Base-by-base conservation (phyloP, 2,797 vertebrate genomes). In the Trichosurus vulpecula region DNA sequence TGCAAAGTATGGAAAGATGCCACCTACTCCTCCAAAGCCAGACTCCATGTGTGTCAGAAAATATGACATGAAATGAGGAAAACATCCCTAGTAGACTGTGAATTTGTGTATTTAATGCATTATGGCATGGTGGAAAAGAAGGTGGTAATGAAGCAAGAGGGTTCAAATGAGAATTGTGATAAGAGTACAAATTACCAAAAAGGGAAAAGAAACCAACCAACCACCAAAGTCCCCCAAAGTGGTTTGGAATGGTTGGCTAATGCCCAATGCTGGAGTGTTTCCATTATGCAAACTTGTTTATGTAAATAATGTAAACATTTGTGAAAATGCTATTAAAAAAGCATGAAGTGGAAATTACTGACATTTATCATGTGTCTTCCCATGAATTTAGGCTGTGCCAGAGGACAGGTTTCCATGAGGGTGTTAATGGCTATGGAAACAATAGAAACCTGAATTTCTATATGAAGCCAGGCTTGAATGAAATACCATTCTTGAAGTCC, bases 1-100 rank as follows among this genome's bases (percentile, higher is more conserved):
- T 99, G 99, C 98, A 99, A 99, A 99, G 99, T 99, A 97, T 99
- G 99, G 99, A 99, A 99, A 98, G 99, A 99, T 89, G 99, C 99
- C n/a, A 99, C 99, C 97, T 99, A 99, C 94, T 99, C 99, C 93
- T 99, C 99, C 97, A 99, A 99, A 98, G 99, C 99, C 98, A 99
- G 99, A 98, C 99, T 99, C 97, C 99, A 99, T 1, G 99, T 99
- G 98, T 99, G 99, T 98, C 99, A 99, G 98, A 99, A 99, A 98
- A 99, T 99, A 98, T 99, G 98, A 99, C 91, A 30, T 11, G 74
- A 94, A 53, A 66, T 54, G 90, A 87, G 93, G 92, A 95, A 92
- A 93, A 29, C 12, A 53, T 31, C 54, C 90, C 4, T 54, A 91
- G 93, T 90, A 97, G 98, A 98, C 98, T 98, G 96, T 98, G 98